Evolutionary conservation across 2,888 invertebrate genomes (phyloP), one percentile per base, ranked within the genome.

Genomic region (Escarpia spicata): DNA sequence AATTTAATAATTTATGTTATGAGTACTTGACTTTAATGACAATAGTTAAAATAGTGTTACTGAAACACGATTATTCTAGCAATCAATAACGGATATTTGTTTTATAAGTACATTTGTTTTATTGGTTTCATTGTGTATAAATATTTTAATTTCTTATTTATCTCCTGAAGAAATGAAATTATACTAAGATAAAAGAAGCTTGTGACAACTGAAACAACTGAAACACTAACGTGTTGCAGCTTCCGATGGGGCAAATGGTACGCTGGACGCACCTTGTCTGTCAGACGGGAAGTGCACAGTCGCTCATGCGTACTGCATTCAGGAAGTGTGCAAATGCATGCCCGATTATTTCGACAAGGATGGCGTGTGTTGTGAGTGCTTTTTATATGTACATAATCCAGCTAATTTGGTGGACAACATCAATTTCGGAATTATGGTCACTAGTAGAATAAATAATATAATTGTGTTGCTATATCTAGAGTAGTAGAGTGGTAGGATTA

Each of bases 261-360:
- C 93, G n/a, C 92, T 94, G n/a, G 93, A 94, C 90, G 93, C 94
- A 1, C 90, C 90, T 6, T 94, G 94, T 75, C 52, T 92, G 43
- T 90, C 44, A 9, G 94, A 92, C 52, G 93, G 94, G 12, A 43
- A 91, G 4, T 94, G 94, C 43, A 37, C 60, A 58, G 92, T 93
- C 8, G 91, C 52, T 12, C 90, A 93, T 90, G 90, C 94, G 19
- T 93, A 92, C 92, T 94, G 94, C 52, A 94, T 92, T 91, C 94
- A 94, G 92, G 45, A 92, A n/a, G 92, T 93, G 26, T 94, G 94
- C 92, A 93, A 93, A 45, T 94, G 94, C 92, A 90, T 60, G 90
- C 93, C 92, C 26, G 93, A 93, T 43, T 94, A 90, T 89, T 93
- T 92, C 45, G 93, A 92, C 91, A 93, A 92, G 91, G 91, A 92